Evolutionary conservation across 2,888 invertebrate genomes (phyloP).

Genomic region (Caenorhabditis doughertyi): DNA sequence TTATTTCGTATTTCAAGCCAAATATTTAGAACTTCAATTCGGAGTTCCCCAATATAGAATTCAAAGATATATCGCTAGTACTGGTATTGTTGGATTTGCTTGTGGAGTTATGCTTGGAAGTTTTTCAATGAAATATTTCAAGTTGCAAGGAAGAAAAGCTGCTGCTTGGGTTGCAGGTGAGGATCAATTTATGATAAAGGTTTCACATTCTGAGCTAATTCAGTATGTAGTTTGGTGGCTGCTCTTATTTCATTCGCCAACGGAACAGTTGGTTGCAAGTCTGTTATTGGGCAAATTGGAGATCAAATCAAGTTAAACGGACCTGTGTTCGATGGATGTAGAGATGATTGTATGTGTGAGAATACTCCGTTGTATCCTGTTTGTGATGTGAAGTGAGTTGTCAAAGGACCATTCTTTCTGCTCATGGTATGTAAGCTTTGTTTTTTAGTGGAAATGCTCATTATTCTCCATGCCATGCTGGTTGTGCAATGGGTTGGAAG

Average conservation of each 20-base stretch:
- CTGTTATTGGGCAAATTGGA: slow-evolving; percentile 78
- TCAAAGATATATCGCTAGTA: slow-evolving; percentile 78
- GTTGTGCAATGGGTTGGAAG: slow-evolving; percentile 75
- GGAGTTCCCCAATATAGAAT: slow-evolving; percentile 81
- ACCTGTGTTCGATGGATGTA: slow-evolving; percentile 77
- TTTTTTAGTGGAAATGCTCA: slow-evolving; percentile 76
- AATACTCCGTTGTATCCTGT: slow-evolving; percentile 83
- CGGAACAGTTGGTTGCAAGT: slow-evolving; percentile 80
- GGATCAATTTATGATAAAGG: background rate
- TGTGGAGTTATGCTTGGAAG: slow-evolving; percentile 75
- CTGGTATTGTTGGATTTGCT: slow-evolving; percentile 78
- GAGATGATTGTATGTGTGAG: slow-evolving; percentile 82
- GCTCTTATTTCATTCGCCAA: slow-evolving; percentile 78
- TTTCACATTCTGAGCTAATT: slow-evolving; percentile 18
- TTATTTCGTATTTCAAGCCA: slow-evolving; percentile 82
- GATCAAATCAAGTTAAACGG: slow-evolving; percentile 67
- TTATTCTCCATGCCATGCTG: slow-evolving; percentile 83
- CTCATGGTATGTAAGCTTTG: background rate
- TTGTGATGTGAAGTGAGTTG: slow-evolving; percentile 75
- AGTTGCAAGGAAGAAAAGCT: slow-evolving; percentile 71
- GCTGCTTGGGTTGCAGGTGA: slow-evolving; percentile 66
- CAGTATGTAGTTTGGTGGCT: slow-evolving; percentile 77
- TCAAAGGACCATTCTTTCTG: background rate
- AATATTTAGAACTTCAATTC: slow-evolving; percentile 82
- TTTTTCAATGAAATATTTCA: slow-evolving; percentile 73